phyloP scores from a whole-genome alignment of 2,888 invertebrate species.

The Tachina fera region DNA sequence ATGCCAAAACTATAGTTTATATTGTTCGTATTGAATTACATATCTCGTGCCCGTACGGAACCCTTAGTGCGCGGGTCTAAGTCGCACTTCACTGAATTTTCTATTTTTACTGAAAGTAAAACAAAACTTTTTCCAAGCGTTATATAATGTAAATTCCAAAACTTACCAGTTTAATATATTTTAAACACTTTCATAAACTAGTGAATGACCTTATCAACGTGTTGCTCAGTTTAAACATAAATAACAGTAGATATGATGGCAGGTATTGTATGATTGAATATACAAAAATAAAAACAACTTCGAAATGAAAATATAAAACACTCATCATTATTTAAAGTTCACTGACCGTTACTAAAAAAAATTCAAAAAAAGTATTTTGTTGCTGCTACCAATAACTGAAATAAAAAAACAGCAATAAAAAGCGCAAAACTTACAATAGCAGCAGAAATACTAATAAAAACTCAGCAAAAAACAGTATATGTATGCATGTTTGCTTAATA shows the following conservation, averaged over 20 bases:
- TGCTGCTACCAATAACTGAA: conserved; percentile 17
- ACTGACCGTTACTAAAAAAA: conserved; percentile 53
- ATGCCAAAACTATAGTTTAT: too few relatives aligned
- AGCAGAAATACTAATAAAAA: conserved; percentile 38
- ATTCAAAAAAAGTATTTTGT: conserved; percentile 19
- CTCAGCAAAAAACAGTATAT: conserved; percentile 31
- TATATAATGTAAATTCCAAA: too few relatives aligned
- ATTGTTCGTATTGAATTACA: too few relatives aligned
- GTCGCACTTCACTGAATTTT: too few relatives aligned
- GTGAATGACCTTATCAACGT: conserved; percentile 2
- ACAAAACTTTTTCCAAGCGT: too few relatives aligned
- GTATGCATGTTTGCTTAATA: conserved; percentile 6
- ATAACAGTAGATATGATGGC: conserved; percentile 8
- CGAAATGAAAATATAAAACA: conserved; percentile 13
- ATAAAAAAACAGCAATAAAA: conserved; percentile 4
- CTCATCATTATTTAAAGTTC: conserved; percentile 59
- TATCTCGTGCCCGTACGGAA: too few relatives aligned
- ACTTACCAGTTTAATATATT: too few relatives aligned
- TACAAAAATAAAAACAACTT: neutral
- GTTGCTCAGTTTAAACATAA: neutral
- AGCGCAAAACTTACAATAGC: neutral
- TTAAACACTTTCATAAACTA: neutral
- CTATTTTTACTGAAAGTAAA: too few relatives aligned
- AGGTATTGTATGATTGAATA: conserved; percentile 34
- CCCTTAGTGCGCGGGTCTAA: too few relatives aligned